Base-by-base conservation (phyloP, 2,113 vertebrate species). In the Mixornis gularis region DNA sequence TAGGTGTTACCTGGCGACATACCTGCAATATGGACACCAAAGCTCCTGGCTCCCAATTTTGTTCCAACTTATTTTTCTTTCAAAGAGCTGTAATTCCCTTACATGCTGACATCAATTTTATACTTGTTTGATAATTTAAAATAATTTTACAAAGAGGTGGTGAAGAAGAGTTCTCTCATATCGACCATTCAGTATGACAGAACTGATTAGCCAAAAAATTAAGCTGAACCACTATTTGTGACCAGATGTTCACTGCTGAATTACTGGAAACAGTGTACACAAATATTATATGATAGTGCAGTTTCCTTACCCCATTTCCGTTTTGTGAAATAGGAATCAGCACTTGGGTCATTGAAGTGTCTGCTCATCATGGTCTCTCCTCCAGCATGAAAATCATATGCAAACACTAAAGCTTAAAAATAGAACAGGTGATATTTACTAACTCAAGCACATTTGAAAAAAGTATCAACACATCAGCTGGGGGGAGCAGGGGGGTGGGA, bases 361-460 rank as follows among this genome's bases (percentile, higher is more conserved):
- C 98, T 98, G 98, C 98, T 99, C 98, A 99, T 99, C 99, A 99
- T 98, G 48, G 99, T 99, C 95, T 99, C 99, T 90, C 99, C 99
- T 95, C 99, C 99, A 92, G 99, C 99, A 78, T 99, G 99, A 97
- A 99, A 99, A 97, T 99, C 99, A 73, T 99, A 99, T 7, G 99
- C 99, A 97, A 99, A 99, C 92, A 99, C 99, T 96, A 99, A 98
- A 32, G 99, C 99, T 99, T 96, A 80, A 94, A 97, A 95, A 94
- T 27, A 97, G 95, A 72, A 93, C 19, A 82, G n/a, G 41, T 86
- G 62, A 81, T 76, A 85, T 69, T 90, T 93, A 74, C 71, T 94
- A 94, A 96, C 27, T 66, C 70, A 55, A 90, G 69, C 13, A 29
- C 48, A 81, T 59, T 63, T 87, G 73, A 43, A 94, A 53, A 74